Base-by-base conservation (phyloP, 2,888 invertebrate genomes). In the Lycia hirtaria region DNA sequence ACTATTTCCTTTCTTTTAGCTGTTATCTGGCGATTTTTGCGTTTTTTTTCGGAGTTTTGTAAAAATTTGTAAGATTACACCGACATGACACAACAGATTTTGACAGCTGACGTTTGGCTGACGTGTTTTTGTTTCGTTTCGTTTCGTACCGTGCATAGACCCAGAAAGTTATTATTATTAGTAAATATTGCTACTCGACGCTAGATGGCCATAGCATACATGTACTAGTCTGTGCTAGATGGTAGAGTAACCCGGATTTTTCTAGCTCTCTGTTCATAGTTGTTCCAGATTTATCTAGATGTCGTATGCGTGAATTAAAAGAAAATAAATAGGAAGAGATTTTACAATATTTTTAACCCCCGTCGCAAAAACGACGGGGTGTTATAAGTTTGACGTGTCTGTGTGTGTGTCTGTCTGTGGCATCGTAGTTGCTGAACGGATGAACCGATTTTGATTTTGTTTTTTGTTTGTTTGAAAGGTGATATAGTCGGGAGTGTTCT, bases 11-110 rank as follows among this genome's bases (percentile, higher is more conserved):
- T 10, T 35, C 47, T 33, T 53, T 19, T 38, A 40, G 38, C 38
- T 38, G 38, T 32, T 47, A 44, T 10, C 0, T 15, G n/a, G 32
- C 19, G 30, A 50, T 54, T 60, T 54, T 50, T 55, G 51, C 37
- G 30, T 41, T 30, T 50, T 56, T 50, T 41, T 48, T 48, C 12
- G 32, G 32, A 14, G 45, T 47, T 60, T 60, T 52, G 40, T 50
- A 56, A 58, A 62, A 60, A 83, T 83, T 55, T 24, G 15, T 15
- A 51, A n/a, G 41, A 85, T 76, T 83, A 83, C 78, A 77, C 78
- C 76, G 81, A 88, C 88, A 91, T 90, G 91, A 91, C 91, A 90
- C 90, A 85, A 83, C 85, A 83, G 81, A 87, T 89, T 90, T 88
- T 89, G 89, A 87, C 89, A 88, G 71, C 75, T 86, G 86, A 88